Evolutionary conservation across 2,797 vertebrate species (phyloP).

Genomic region (Erethizon dorsatum): DNA sequence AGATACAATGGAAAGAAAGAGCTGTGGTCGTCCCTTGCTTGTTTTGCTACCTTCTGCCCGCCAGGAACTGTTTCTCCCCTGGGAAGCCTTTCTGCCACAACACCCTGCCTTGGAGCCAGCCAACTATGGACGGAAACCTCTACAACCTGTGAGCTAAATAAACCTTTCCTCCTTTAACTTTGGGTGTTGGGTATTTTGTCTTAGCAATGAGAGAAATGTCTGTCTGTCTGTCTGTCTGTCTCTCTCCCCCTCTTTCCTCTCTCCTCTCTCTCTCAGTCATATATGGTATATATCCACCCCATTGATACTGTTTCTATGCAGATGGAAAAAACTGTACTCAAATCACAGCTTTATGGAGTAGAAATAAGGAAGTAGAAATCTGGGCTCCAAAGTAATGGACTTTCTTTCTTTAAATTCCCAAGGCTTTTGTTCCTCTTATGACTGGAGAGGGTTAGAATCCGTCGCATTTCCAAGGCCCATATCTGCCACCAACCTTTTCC

Average conservation of each 20-base stretch:
- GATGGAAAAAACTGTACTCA: background rate
- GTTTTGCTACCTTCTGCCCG: background rate
- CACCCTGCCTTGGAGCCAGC: background rate
- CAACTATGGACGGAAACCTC: background rate
- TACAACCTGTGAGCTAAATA: background rate
- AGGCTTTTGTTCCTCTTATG: background rate
- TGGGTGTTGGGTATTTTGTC: background rate
- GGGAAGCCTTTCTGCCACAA: no score
- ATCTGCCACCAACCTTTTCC: background rate
- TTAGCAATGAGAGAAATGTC: background rate
- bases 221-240: background rate
- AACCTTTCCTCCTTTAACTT: no score
- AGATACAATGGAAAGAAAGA: background rate
- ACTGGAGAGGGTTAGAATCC: background rate
- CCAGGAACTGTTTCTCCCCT: no score
- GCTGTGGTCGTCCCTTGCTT: background rate
- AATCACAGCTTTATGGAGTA: background rate
- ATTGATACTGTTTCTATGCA: background rate
- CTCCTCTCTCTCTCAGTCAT: background rate
- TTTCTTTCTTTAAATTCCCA: background rate
- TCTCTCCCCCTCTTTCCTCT: no score
- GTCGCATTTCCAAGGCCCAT: background rate
- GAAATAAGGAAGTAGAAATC: background rate
- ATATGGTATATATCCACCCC: background rate
- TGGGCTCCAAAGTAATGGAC: background rate